A percentile compares a stretch with the other conserved stretches of the same genome.
Evolutionary conservation across 2,888 invertebrate genomes (phyloP).

Genomic region (Eumerus sabulonum): DNA sequence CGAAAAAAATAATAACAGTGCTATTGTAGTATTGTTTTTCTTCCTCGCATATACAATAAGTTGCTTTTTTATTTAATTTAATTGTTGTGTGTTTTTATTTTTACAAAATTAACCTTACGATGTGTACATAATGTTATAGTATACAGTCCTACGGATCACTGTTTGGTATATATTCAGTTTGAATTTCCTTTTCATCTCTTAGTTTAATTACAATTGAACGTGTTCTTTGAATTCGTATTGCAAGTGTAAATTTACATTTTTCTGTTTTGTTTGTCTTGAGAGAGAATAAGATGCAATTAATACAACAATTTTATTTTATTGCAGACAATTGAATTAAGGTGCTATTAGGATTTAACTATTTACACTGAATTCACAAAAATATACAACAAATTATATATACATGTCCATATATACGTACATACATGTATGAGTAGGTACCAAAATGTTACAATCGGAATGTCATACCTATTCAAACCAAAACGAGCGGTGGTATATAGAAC

Average conservation of each 20-base stretch:
- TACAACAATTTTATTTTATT: slow-evolving; percentile 27
- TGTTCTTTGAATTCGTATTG: slow-evolving; percentile 35
- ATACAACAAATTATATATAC: slow-evolving; percentile 41
- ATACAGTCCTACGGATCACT: slow-evolving; percentile 67
- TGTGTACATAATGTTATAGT: slow-evolving; percentile 64
- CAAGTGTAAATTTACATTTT: slow-evolving; percentile 47
- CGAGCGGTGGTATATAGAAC: too few species aligned
- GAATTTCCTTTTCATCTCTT: slow-evolving; percentile 31
- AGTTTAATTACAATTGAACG: slow-evolving; percentile 28
- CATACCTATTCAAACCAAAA: slow-evolving; percentile 47
- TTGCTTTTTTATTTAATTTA: slow-evolving; percentile 47
- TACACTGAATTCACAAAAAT: slow-evolving; percentile 56
- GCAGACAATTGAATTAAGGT: slow-evolving; percentile 53
- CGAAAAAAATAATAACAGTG: slow-evolving; percentile 12
- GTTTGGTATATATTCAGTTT: slow-evolving; percentile 63
- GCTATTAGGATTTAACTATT: slow-evolving; percentile 43
- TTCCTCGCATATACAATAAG: slow-evolving; percentile 49
- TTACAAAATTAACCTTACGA: slow-evolving; percentile 61
- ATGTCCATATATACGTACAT: too few species aligned
- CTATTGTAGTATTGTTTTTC: slow-evolving; percentile 23
- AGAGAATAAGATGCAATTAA: slow-evolving; percentile 13
- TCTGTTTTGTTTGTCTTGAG: slow-evolving; percentile 17
- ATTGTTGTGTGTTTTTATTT: slow-evolving; percentile 26
- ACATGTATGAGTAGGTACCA: slow-evolving; percentile 56
- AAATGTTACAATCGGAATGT: slow-evolving; percentile 66